Base-by-base conservation (phyloP, 2,888 invertebrate genomes). In the Zhuqinia jingwanae region DNA sequence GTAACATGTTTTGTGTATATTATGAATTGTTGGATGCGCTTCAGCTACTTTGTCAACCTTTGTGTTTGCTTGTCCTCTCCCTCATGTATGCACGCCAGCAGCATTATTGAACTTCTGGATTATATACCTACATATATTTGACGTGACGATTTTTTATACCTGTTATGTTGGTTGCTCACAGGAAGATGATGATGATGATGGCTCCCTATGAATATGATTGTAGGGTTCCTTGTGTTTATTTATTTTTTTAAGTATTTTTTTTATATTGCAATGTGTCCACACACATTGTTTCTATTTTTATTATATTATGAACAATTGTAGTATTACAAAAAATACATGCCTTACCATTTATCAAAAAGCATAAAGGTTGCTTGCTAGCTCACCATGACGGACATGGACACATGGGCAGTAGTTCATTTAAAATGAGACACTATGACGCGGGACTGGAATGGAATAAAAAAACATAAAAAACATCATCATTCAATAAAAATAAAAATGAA, bases 41-140 rank as follows among this genome's bases (percentile, higher is more conserved):
- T 85, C 70, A 79, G 85, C 79, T 85, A 63, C 36, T 85, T 73
- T 79, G 85, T 78, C 85, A 78, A 79, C 79, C 73, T 50, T 85
- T 85, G 83, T 85, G 63, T 50, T 73, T 78, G 78, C 20, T 78
- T 58, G 73, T 45, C 27, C 50, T 73, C 78, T 78, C 25, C 30
- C 36, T 65, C 53, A 36, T 3, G 8, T 3, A 3, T 36, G 5
- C 5, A 36, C 36, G 36, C 36, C 36, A 3, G 8, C 5, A 36
- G 8, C 36, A 36, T 3, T 36, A 8, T 36, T 36, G 8, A 3
- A 8, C 45, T 42, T 42, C 47, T 50, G 78, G 45, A 47, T 60
- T 63, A 63, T 63, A 13, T 47, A 11, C 13, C 20, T 15, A 13
- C 6, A 8, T 68, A 15, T 68, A 20, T 56, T 11, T 65, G 30